Evolutionary conservation across 1,140 invertebrate species (phyloP).

Genomic region (Oryctes rhinoceros): DNA sequence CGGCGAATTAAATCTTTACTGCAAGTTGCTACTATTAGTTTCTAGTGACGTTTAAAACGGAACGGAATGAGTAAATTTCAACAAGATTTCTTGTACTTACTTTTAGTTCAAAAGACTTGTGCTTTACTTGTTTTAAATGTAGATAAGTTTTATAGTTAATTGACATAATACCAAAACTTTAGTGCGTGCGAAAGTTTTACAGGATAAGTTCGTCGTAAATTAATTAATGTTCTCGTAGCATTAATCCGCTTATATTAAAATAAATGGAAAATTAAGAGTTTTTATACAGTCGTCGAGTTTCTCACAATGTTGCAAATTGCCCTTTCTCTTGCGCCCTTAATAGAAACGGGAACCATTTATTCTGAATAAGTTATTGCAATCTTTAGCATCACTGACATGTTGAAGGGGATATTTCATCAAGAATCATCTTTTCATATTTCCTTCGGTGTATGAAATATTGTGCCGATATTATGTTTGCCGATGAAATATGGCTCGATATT

Average conservation of each 20-base stretch:
- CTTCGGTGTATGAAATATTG: slow-evolving; percentile 37
- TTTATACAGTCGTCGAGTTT: neutral
- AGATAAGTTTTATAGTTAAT: too few species aligned
- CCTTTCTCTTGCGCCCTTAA: neutral
- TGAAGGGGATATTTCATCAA: slow-evolving; percentile 45
- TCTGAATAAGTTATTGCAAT: slow-evolving; percentile 41
- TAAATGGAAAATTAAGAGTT: neutral
- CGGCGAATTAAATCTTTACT: too few species aligned
- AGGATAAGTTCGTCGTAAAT: neutral
- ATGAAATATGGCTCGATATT: slow-evolving; percentile 44
- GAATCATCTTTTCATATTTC: slow-evolving; percentile 40
- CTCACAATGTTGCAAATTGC: slow-evolving; percentile 20
- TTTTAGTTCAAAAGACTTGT: too few species aligned
- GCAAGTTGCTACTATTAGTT: too few species aligned
- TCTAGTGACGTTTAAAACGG: too few species aligned
- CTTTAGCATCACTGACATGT: slow-evolving; percentile 42
- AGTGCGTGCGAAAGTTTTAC: too few species aligned
- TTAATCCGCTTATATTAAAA: neutral
- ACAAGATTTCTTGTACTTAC: too few species aligned
- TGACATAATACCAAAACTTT: too few species aligned
- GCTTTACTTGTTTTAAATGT: too few species aligned
- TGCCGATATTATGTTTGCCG: slow-evolving; percentile 36
- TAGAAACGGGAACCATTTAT: slow-evolving; percentile 35
- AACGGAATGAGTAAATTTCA: too few species aligned
- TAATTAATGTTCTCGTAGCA: neutral